Evolutionary conservation across 2,888 invertebrate species (phyloP), one percentile per base, ranked within the genome.

Genomic region (Malachius bipustulatus): DNA sequence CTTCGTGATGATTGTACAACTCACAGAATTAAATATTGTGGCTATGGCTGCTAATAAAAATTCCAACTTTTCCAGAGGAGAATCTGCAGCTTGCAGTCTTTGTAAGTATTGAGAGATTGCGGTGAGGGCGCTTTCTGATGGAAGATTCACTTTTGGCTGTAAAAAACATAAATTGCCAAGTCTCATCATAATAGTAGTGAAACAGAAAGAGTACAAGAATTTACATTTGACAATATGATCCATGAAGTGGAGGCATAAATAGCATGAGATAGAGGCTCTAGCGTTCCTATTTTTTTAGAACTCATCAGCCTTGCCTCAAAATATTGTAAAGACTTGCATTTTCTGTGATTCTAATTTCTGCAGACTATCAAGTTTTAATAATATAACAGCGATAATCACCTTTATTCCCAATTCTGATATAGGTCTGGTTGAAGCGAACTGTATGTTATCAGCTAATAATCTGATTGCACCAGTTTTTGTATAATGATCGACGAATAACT

Each of bases 61-160:
- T 62, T 96, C 91, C 43, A 96, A 67, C 60, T 96, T 96, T 55
- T 91, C 90, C 48, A 93, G 63, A 0, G 94, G 94, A 15, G 91
- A 82, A 60, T 91, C 91, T 14, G 90, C 85, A 56, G 79, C 81
- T 66, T 93, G 91, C 63, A 94, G 76, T 49, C 80, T 77, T 41
- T 77, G 71, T 54, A 94, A 73, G 59, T 77, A 75, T 53, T 77
- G 77, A 39, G 82, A 77, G 52, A 91, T 88, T 43, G 75, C 71
- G 34, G 81, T 77, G 57, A 91, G 64, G 31, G 80, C 79, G 10
- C 72, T 65, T 32, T 81, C 72, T 9, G 82, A 75, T 16, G 89
- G 89, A 34, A 85, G 77, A 47, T 77, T 72, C 14, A 85, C 78
- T 37, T 79, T 76, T 37, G 80, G 70, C 78, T 72, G 49, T 10